Conservation (phyloP, 2,113 vertebrate species). For the Callipepla californica region DNA sequence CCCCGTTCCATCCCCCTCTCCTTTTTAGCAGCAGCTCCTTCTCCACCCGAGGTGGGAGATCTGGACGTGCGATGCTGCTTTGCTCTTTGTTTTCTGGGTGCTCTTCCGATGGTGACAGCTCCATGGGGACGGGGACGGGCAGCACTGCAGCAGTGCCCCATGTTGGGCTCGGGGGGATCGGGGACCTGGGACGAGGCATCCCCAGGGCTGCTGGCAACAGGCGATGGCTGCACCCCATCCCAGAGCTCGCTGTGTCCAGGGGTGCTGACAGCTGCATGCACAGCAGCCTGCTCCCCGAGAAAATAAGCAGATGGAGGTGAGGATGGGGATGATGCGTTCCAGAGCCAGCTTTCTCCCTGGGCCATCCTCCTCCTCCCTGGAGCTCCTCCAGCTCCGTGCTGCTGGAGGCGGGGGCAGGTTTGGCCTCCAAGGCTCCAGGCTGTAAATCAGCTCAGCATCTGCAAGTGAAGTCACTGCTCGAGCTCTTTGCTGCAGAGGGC, state of each 20-base stretch:
- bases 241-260: rapidly evolving
- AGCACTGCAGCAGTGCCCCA: rapidly evolving
- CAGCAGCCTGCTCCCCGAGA: background rate
- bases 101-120: background rate
- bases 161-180: rapidly evolving
- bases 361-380: background rate
- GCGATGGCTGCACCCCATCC: background rate
- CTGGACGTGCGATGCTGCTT: rapidly evolving
- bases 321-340: background rate
- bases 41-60: background rate
- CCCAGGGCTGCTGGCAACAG: no score
- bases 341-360: background rate
- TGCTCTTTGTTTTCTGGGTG: background rate
- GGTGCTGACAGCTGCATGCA: background rate
- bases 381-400: background rate
- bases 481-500: background rate
- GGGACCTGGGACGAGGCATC: rapidly evolving
- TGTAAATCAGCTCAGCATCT: background rate
- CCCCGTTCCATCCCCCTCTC: background rate
- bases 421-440: background rate
- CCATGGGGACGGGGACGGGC: rapidly evolving
- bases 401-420: background rate
- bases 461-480: background rate
- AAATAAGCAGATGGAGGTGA: background rate
- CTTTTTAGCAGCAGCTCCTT: background rate